Percentiles rank a stretch among this genome's conserved stretches.
These are phyloP conservation scores for Gallinago stenura DNA, from an alignment of 2,797 vertebrate genomes.

Conservation along the genomic window DNA sequence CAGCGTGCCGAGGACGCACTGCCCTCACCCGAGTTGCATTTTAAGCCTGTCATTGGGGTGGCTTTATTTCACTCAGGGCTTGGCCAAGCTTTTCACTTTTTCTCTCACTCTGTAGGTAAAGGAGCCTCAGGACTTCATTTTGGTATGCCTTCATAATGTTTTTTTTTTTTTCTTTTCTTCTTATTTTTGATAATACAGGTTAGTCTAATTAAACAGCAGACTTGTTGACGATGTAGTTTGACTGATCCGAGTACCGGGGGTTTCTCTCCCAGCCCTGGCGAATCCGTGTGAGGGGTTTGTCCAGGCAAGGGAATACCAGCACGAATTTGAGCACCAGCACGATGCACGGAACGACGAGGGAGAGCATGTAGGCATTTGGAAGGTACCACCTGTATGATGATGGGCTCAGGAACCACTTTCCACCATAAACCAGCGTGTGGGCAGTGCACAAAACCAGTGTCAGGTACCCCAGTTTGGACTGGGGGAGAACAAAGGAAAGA, in stretches of 20 bases:
- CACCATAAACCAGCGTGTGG: conserved; percentile 86
- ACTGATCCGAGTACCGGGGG: not conserved
- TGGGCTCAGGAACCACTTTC: conserved; percentile 82
- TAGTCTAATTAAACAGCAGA: conserved; percentile 66
- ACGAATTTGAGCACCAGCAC: conserved; percentile 87
- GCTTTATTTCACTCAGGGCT: not conserved
- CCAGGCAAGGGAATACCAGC: conserved; percentile 89
- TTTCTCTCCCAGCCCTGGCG: conserved; percentile 91
- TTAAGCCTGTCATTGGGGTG: not conserved
- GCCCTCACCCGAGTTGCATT: not conserved
- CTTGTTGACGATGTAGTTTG: conserved; percentile 46
- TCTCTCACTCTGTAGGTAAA: not conserved
- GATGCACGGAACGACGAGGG: conserved; percentile 85
- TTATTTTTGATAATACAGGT: not conserved
- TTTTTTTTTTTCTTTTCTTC: not conserved
- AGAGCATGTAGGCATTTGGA: conserved; percentile 83
- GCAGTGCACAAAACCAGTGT: conserved; percentile 88
- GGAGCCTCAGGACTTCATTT: not conserved
- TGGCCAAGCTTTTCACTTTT: not conserved
- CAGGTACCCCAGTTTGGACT: conserved; percentile 93
- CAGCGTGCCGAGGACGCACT: too few relatives aligned
- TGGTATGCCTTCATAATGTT: not conserved
- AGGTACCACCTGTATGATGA: conserved; percentile 85
- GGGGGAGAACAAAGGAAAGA: conserved; percentile 15
- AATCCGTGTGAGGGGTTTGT: conserved; percentile 84